Evolutionary conservation across 2,113 vertebrate genomes (phyloP).

Genomic region (Leptodactylus fuscus): DNA sequence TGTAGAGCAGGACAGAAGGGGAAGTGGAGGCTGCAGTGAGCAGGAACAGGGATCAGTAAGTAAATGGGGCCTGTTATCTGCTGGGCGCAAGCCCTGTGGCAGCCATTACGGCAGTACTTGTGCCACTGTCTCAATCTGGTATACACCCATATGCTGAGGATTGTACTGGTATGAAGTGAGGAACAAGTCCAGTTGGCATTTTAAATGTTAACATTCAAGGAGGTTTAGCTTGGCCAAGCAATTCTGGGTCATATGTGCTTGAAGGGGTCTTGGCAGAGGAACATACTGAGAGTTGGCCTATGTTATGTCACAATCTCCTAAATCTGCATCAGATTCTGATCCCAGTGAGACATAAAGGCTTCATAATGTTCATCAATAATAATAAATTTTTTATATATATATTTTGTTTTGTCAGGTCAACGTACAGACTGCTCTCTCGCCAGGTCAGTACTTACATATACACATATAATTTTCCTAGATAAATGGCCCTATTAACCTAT

Average conservation of each 20-base stretch:
- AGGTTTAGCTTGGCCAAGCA: neutral
- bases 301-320: no score
- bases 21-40: no score
- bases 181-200: neutral
- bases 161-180: neutral
- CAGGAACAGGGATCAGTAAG: no score
- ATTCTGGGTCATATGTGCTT: neutral
- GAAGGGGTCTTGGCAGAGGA: neutral
- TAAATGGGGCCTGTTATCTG: no score
- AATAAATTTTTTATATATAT: neutral
- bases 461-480: neutral
- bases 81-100: no score
- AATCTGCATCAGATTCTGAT: no score
- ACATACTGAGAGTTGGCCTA: neutral
- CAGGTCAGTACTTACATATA: slow-evolving; percentile 81
- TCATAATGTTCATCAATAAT: slow-evolving; percentile 57
- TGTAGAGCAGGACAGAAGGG: no score
- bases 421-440: slow-evolving; percentile 91
- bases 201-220: neutral
- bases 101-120: no score
- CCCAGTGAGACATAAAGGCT: neutral
- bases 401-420: slow-evolving; percentile 82
- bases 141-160: neutral
- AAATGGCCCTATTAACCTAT: neutral
- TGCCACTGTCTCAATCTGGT: neutral